These are phyloP conservation scores for Limnephilus auricula DNA, from an alignment of 2,888 invertebrate species.

Conservation along the genomic window DNA sequence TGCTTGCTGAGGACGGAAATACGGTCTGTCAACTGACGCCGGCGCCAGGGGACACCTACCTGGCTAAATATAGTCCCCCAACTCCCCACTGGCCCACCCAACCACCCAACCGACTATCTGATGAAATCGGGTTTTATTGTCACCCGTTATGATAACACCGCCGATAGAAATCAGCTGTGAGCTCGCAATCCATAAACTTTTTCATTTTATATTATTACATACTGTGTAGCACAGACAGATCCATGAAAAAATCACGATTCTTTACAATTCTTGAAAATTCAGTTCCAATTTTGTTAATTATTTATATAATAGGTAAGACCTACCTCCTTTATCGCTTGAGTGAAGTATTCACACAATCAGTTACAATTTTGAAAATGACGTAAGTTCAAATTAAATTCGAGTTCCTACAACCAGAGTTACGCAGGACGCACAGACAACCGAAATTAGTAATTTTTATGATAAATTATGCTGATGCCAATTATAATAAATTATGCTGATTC, in stretches of 20 bases:
- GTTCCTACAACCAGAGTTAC: too few species aligned
- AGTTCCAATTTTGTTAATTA: neutral
- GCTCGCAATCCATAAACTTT: neutral
- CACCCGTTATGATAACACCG: neutral
- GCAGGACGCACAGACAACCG: too few species aligned
- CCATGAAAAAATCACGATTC: too few species aligned
- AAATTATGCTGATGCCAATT: neutral
- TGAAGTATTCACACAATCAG: too few species aligned
- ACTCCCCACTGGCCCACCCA: neutral
- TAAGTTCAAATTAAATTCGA: too few species aligned
- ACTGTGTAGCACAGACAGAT: too few species aligned
- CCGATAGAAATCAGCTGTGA: neutral
- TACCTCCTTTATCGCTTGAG: too few species aligned
- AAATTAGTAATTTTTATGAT: too few species aligned
- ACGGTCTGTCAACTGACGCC: slow-evolving; percentile 52
- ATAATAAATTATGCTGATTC: neutral
- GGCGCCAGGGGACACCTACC: slow-evolving; percentile 37
- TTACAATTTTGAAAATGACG: too few species aligned
- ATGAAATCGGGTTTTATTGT: slow-evolving; percentile 17
- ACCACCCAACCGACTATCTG: slow-evolving; percentile 22
- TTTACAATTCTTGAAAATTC: too few species aligned
- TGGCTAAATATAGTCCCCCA: slow-evolving; percentile 34
- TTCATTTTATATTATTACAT: neutral
- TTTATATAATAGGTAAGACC: too few species aligned
- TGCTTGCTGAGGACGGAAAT: slow-evolving; percentile 55